Evolutionary conservation across 2,113 vertebrate genomes (phyloP), one percentile per base, ranked within the genome.

Genomic region (Hymenochirus boettgeri): DNA sequence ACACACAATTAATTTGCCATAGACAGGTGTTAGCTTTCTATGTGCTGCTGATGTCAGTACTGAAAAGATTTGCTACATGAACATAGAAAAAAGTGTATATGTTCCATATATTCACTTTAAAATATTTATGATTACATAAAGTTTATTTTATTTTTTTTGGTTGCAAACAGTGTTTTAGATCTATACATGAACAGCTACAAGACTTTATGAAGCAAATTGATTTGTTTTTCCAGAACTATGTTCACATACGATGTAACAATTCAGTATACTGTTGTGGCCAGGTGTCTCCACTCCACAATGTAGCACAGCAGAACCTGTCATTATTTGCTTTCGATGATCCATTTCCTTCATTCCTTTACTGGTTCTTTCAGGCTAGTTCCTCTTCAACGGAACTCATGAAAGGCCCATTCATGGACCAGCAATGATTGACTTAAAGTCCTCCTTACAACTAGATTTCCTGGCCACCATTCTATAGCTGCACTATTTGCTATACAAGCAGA

Each of bases 401-500:
- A 70, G 71, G 47, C 42, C 24, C 26, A 23, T 62, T 59, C 51
- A 69, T 62, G 27, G 33, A 60, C 39, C 9, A 35, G 54, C 55
- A 31, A 56, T 61, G 46, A 29, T 57, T 52, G 56, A 53, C 66
- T 64, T 62, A 70, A 42, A 46, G 9, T 70, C 52, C 46, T 22
- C 55, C 70, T 37, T 47, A 5, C 17, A 27, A 53, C 45, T 35
- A 33, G 66, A 59, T 50, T 62, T 70, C 46, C 35, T 74, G 64
- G 46, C 58, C 48, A 67, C 12, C 24, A 54, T 37, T 1, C 5
- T 48, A 67, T 67, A 74, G 57, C 45, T 57, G 53, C 26, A 6
- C 7, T 47, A 52, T 67, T 56, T 70, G 59, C 52, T 58, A 72
- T 61, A 53, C 31, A 67, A 71, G 66, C 29, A 58, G 31, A 51